A percentile compares a stretch with the other conserved stretches of the same genome.
phyloP scores from a whole-genome alignment of 2,888 invertebrate genomes.

The Eupithecia subfuscata region DNA sequence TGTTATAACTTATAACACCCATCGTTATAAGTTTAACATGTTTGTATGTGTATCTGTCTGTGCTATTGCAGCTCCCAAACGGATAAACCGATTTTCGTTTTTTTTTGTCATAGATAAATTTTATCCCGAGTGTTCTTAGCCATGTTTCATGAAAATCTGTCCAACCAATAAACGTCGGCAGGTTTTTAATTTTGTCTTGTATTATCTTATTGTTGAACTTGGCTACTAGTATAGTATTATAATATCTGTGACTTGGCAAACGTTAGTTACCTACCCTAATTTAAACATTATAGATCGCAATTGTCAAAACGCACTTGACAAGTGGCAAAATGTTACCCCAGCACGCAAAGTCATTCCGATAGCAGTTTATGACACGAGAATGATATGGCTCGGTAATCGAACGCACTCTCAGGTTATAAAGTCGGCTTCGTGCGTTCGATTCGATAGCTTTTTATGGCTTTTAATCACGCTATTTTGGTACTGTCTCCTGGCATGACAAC shows the following conservation, averaged over 20 bases:
- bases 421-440: conserved; percentile 35
- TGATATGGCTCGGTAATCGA: conserved; percentile 44
- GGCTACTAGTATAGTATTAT: no score
- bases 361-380: conserved; percentile 45
- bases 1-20: no score
- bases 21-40: no score
- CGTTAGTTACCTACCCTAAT: not conserved
- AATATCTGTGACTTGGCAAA: no score
- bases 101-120: no score
- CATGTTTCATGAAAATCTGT: no score
- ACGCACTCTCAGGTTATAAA: conserved; percentile 41
- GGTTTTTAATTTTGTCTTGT: no score
- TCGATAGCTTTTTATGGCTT: conserved; percentile 37
- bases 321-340: conserved; percentile 23
- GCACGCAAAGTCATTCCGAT: conserved; percentile 44
- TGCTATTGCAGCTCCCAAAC: no score
- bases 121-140: no score
- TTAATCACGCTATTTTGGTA: conserved; percentile 32
- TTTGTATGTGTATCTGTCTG: no score
- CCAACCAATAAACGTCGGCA: no score
- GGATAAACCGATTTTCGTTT: no score
- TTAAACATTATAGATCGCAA: not conserved
- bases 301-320: not conserved
- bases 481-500: conserved; percentile 8
- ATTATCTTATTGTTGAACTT: not conserved